Conservation (phyloP, 2,888 invertebrate species). For the Watsonalla binaria region DNA sequence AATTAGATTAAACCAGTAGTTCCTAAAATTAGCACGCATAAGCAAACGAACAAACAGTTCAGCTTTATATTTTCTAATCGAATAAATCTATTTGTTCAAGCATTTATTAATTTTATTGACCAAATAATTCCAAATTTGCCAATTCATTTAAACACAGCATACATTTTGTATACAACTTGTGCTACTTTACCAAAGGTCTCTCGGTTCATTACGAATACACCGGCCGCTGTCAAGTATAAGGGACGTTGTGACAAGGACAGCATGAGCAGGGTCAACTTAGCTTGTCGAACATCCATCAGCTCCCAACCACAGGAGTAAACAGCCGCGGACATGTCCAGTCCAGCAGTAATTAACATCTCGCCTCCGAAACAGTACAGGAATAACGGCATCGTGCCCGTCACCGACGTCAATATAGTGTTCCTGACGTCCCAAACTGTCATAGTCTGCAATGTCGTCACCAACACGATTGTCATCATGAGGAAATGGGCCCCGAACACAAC, state of each 20-base stretch:
- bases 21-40: no score
- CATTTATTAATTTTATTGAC: no score
- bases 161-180: slow-evolving; percentile 53
- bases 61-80: no score
- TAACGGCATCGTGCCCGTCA: slow-evolving; percentile 45
- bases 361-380: slow-evolving; percentile 57
- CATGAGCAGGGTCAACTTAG: slow-evolving; percentile 35
- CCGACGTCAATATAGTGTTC: slow-evolving; percentile 44
- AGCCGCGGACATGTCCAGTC: slow-evolving; percentile 33
- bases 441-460: slow-evolving; percentile 53
- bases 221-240: slow-evolving; percentile 43
- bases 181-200: slow-evolving; percentile 49
- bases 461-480: slow-evolving; percentile 45
- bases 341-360: slow-evolving; percentile 43
- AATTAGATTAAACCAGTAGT: no score
- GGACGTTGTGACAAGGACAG: slow-evolving; percentile 40
- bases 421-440: slow-evolving; percentile 45
- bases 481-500: slow-evolving; percentile 48
- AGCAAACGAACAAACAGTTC: no score
- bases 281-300: slow-evolving; percentile 39
- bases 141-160: slow-evolving; percentile 50
- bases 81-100: no score
- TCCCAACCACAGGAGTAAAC: slow-evolving; percentile 50
- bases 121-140: not conserved
- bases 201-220: slow-evolving; percentile 47